A percentile compares a stretch with the other conserved stretches of the same genome.
Conservation (phyloP, 2,888 invertebrate species). For the Tetragnatha montana region DNA sequence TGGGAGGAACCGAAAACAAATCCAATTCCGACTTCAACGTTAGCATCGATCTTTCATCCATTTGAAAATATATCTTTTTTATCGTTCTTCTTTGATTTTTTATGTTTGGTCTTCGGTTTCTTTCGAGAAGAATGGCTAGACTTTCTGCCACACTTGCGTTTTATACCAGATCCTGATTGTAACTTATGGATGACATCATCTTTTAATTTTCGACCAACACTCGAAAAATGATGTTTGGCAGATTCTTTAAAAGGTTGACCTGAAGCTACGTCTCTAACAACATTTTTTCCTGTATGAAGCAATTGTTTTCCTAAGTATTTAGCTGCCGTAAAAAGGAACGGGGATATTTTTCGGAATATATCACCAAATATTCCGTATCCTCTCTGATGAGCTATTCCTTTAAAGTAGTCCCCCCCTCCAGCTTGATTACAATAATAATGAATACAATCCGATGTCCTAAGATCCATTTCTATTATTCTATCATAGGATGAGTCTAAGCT, state of each 20-base stretch:
- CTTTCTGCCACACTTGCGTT: slow-evolving; percentile 25
- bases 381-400: slow-evolving; percentile 20
- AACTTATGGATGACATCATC: slow-evolving; percentile 42
- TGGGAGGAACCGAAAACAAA: slow-evolving; percentile 17
- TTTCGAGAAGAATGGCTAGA: background rate
- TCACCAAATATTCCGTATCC: slow-evolving; percentile 30
- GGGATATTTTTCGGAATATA: slow-evolving; percentile 10
- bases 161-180: slow-evolving; percentile 4
- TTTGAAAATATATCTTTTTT: slow-evolving; percentile 77
- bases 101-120: slow-evolving; percentile 78
- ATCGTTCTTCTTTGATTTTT: slow-evolving; percentile 89
- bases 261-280: slow-evolving; percentile 18
- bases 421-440: background rate
- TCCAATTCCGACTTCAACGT: slow-evolving; percentile 12
- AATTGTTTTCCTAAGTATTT: slow-evolving; percentile 39
- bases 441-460: background rate
- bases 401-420: background rate
- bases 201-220: slow-evolving; percentile 16
- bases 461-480: slow-evolving; percentile 14
- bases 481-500: background rate
- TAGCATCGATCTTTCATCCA: background rate
- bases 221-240: background rate
- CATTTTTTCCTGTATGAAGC: slow-evolving; percentile 7
- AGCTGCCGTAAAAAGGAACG: background rate
- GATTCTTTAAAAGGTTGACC: slow-evolving; percentile 35